Conservation (phyloP, 2,113 vertebrate genomes). For the Formicarius rufipectus region DNA sequence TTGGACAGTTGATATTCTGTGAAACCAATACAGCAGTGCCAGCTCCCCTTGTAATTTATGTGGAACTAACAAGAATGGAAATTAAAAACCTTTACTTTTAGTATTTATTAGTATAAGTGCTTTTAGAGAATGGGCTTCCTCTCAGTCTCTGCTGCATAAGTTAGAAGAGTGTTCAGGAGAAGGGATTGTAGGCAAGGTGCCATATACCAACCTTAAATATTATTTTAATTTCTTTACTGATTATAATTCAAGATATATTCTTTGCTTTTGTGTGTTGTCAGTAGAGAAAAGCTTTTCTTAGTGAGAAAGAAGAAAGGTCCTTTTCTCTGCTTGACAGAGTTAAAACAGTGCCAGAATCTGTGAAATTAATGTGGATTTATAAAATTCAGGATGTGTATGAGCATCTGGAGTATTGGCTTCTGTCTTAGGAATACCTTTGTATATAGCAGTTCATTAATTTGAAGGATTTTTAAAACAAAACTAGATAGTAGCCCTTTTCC, state of each 20-base stretch:
- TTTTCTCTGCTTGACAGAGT: not conserved
- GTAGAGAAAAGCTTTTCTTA: not conserved
- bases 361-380: not conserved
- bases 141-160: not conserved
- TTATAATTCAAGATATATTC: not conserved
- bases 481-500: not conserved
- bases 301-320: not conserved
- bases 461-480: not conserved
- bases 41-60: not conserved
- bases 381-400: not conserved
- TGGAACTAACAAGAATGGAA: not conserved
- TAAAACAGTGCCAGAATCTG: not conserved
- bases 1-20: not conserved
- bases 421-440: not conserved
- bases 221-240: not conserved
- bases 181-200: not conserved
- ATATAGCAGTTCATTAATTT: not conserved
- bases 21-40: not conserved
- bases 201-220: not conserved
- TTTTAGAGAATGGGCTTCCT: not conserved
- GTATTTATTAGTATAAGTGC: not conserved
- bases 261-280: not conserved
- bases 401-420: not conserved
- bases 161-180: not conserved
- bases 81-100: not conserved